These are phyloP conservation scores for Leptocoma aspasia DNA, from an alignment of 2,113 vertebrate species.

Conservation along the genomic window DNA sequence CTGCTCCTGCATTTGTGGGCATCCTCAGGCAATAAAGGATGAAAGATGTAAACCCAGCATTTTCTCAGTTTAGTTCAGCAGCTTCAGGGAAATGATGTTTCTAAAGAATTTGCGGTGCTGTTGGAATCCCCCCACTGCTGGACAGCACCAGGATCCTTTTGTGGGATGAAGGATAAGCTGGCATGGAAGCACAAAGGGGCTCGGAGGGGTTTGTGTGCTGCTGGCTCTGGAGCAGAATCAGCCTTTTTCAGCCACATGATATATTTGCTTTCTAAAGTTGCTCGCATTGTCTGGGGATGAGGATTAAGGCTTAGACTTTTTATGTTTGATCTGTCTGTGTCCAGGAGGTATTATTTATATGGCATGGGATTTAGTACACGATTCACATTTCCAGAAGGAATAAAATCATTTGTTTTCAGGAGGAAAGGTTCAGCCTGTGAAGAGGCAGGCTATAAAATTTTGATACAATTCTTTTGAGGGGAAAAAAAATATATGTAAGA, in stretches of 20 bases:
- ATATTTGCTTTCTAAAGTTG: slow-evolving; percentile 25
- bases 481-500: neutral
- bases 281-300: slow-evolving; percentile 34
- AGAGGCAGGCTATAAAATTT: neutral
- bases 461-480: neutral
- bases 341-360: slow-evolving; percentile 51
- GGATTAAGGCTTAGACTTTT: slow-evolving; percentile 54
- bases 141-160: neutral
- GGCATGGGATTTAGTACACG: slow-evolving; percentile 29
- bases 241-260: neutral
- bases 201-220: neutral
- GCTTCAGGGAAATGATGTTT: neutral
- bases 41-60: neutral
- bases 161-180: neutral
- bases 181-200: neutral
- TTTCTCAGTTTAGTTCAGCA: neutral
- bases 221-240: neutral
- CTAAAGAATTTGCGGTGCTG: neutral
- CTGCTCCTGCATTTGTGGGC: rapidly evolving
- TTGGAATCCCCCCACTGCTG: neutral
- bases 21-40: neutral
- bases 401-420: slow-evolving; percentile 23
- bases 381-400: slow-evolving; percentile 29
- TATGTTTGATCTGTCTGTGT: slow-evolving; percentile 55
- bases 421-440: neutral